phyloP scores from a whole-genome alignment of 2,888 invertebrate species.

The Nemurella pictetii region DNA sequence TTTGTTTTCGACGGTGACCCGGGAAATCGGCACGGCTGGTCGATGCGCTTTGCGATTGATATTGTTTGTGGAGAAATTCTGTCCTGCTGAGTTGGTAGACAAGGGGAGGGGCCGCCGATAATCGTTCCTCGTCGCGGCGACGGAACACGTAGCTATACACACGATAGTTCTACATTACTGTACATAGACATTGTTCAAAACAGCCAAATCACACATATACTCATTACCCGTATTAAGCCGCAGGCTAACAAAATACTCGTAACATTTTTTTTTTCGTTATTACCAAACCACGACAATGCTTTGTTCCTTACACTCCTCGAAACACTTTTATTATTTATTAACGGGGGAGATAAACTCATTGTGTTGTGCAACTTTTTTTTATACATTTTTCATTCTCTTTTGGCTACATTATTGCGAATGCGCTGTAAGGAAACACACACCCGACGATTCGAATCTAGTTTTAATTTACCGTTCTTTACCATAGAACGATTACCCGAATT shows the following conservation, averaged over 20 bases:
- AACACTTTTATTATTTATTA: constrained; percentile 28
- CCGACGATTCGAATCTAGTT: background rate
- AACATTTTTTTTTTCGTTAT: constrained; percentile 13
- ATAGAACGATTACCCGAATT: background rate
- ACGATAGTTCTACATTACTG: constrained; percentile 3
- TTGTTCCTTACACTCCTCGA: background rate
- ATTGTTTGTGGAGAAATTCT: constrained; percentile 20
- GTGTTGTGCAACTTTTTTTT: constrained; percentile 38
- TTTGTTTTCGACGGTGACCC: constrained; percentile 13
- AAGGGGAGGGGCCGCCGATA: constrained; percentile 22
- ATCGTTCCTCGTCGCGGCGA: background rate
- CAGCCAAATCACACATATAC: constrained; percentile 15
- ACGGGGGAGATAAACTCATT: constrained; percentile 36
- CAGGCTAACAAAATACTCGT: constrained; percentile 8
- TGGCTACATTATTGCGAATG: background rate
- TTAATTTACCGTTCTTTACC: constrained; percentile 3
- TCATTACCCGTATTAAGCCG: background rate
- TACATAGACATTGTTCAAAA: constrained; percentile 4
- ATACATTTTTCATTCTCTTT: constrained; percentile 15
- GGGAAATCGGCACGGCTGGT: background rate
- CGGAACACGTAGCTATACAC: background rate
- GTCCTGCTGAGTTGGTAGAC: constrained; percentile 23
- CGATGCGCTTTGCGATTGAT: background rate
- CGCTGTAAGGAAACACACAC: constrained; percentile 18
- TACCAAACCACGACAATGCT: constrained; percentile 9